Evolutionary conservation across 2,797 vertebrate species (phyloP), one percentile per base, ranked within the genome.

Genomic region (Tragelaphus eurycerus): DNA sequence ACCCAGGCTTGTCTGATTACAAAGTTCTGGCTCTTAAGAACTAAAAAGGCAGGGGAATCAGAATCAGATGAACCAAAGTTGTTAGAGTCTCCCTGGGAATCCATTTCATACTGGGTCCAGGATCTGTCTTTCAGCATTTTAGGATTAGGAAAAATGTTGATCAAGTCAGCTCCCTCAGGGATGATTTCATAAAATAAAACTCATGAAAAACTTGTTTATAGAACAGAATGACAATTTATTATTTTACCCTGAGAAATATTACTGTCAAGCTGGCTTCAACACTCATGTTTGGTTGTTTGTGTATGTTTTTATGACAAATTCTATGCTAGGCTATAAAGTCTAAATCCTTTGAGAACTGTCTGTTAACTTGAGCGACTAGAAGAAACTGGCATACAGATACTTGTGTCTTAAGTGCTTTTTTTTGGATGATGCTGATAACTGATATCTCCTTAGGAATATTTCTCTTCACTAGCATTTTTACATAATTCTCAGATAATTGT

Each of bases 291-390:
- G 55, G 50, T 34, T 85, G 2, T 90, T 87, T 82, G 21, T 64
- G 10, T 83, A 62, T 86, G 19, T 89, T 89, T 95, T 96, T 93
- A 88, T 95, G 92, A 74, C 46, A 92, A 57, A 88, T 57, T 92
- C 76, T 78, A 27, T 79, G 10, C 54, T 79, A 71, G 43, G 34
- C 21, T 43, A 9, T 88, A 85, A 92, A 96, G 4, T 78, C 25
- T 78, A 59, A 95, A 76, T 86, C 57, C 71, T 97, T 50, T 90
- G 60, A 95, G 76, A 94, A 27, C 29, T 79, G 25, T 48, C 67
- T 83, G 16, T 79, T 94, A 95, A 55, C 21, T 85, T 59, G 7
- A 84, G 29, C 91, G 57, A 93, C 43, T 94, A 46, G 55, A 11
- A 64, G 25, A 87, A 87, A 71, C 1, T 14, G 11, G 4, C 38